phyloP scores from a whole-genome alignment of 35 echinoderm and acorn worm genomes.

The Lytechinus pictus region DNA sequence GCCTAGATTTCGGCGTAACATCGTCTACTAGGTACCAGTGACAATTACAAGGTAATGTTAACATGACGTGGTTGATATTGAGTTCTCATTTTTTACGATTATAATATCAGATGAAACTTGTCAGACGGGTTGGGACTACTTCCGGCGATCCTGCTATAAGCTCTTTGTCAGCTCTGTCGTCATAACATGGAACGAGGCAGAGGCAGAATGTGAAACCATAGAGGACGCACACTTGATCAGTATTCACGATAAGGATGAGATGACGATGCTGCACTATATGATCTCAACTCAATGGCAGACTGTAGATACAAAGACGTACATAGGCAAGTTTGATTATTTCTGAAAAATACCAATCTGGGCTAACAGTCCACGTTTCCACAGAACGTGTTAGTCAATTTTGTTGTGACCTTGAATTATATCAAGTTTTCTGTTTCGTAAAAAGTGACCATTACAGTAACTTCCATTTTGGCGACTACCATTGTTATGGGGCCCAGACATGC shows the following conservation, averaged over 20 bases:
- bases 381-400: no score
- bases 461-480: no score
- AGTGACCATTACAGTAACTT: no score
- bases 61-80: no score
- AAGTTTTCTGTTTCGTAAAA: no score
- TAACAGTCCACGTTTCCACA: no score
- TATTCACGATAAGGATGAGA: slow-evolving; percentile 17
- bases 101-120: not conserved
- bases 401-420: no score
- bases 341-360: not conserved
- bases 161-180: not conserved
- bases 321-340: not conserved
- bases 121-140: not conserved
- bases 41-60: no score
- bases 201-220: not conserved
- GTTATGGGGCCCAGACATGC: no score
- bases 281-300: slow-evolving; percentile 27
- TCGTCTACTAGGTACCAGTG: no score
- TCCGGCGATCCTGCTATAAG: slow-evolving; percentile 7
- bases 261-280: slow-evolving; percentile 32
- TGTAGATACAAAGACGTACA: not conserved
- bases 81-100: not conserved
- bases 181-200: slow-evolving; percentile 36
- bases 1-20: no score
- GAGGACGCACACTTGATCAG: slow-evolving; percentile 18